These are phyloP conservation scores for Rana temporaria DNA, from an alignment of 2,113 vertebrate genomes.

Conservation along the genomic window DNA sequence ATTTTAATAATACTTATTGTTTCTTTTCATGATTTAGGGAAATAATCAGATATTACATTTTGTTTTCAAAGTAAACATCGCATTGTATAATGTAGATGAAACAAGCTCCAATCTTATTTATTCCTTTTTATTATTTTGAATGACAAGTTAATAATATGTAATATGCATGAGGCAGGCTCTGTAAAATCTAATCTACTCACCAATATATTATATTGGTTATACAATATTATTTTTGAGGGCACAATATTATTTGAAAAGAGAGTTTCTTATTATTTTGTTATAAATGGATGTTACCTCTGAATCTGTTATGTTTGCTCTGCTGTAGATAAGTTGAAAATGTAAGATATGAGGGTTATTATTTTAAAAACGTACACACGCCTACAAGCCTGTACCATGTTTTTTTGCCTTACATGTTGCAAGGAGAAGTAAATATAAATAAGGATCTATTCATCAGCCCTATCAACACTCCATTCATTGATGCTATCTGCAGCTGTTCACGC, in stretches of 20 bases:
- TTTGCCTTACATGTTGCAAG: slow-evolving; percentile 12
- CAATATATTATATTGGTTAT: background rate
- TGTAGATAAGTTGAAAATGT: slow-evolving; percentile 26
- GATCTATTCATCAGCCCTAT: slow-evolving; percentile 50
- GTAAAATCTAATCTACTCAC: background rate
- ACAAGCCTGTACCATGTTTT: background rate
- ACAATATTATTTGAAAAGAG: background rate
- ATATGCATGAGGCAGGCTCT: background rate
- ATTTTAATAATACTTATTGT: too few relatives aligned
- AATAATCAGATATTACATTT: too few relatives aligned
- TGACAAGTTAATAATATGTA: background rate
- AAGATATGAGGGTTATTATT: slow-evolving; percentile 3
- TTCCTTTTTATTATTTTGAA: background rate
- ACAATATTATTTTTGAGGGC: background rate
- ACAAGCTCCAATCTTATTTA: background rate
- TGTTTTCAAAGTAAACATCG: too few relatives aligned
- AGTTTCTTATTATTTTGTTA: background rate
- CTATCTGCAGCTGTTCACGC: slow-evolving; percentile 47
- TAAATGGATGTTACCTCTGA: background rate
- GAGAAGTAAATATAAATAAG: slow-evolving; percentile 48
- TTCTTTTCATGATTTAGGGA: too few relatives aligned
- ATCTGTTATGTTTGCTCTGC: background rate
- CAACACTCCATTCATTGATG: slow-evolving; percentile 52
- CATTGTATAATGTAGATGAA: too few relatives aligned
- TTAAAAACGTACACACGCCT: background rate